Conservation (phyloP, 1,140 invertebrate genomes). For the Mycetomoellerius zeteki region DNA sequence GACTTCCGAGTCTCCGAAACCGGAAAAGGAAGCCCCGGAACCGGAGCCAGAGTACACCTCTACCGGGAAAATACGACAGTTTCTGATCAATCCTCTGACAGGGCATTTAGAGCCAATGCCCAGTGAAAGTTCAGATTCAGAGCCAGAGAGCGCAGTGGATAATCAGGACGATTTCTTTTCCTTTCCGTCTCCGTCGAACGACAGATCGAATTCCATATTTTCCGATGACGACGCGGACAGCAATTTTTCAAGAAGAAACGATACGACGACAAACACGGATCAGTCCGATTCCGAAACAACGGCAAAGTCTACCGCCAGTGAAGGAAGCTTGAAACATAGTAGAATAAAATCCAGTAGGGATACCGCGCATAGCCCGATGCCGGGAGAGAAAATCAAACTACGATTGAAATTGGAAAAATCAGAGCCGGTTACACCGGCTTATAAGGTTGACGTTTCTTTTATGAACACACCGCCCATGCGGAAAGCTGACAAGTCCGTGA, state of each 20-base stretch:
- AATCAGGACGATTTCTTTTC: conserved; percentile 88
- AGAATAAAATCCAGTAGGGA: conserved; percentile 84
- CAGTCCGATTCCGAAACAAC: conserved; percentile 90
- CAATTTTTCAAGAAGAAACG: conserved; percentile 86
- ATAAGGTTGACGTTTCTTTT: conserved; percentile 94
- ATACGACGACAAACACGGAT: conserved; percentile 87
- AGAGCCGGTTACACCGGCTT: conserved; percentile 92
- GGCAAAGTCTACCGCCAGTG: conserved; percentile 87
- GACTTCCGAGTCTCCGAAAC: conserved; percentile 68
- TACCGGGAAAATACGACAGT: conserved; percentile 89
- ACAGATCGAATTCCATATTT: conserved; percentile 89
- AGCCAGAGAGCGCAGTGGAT: conserved; percentile 86
- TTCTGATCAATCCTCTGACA: conserved; percentile 95
- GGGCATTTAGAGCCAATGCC: conserved; percentile 94
- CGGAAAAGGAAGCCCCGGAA: conserved; percentile 67
- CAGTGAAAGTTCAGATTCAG: conserved; percentile 88
- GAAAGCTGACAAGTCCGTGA: conserved; percentile 86
- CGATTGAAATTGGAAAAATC: conserved; percentile 94
- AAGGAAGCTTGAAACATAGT: conserved; percentile 86
- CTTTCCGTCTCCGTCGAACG: conserved; percentile 87
- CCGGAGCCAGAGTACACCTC: conserved; percentile 84
- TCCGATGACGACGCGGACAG: conserved; percentile 88
- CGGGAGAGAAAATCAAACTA: conserved; percentile 94
- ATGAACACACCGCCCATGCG: conserved; percentile 87
- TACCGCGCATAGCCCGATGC: conserved; percentile 83